These are phyloP conservation scores for Spinibarbus caldwelli DNA, from an alignment of 2,797 vertebrate genomes.

Conservation along the genomic window DNA sequence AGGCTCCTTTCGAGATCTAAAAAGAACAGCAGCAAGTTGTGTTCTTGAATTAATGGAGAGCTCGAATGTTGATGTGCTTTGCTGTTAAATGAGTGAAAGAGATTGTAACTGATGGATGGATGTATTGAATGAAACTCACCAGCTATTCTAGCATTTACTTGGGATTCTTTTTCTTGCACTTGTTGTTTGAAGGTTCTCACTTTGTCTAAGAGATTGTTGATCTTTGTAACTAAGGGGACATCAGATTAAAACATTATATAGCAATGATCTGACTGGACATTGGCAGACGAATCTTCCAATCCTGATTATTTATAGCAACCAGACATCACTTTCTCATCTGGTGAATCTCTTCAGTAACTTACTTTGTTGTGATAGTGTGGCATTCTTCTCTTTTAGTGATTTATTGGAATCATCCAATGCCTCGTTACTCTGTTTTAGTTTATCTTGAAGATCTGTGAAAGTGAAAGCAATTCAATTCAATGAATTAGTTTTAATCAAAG, in stretches of 20 bases:
- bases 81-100: background rate
- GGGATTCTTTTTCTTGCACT: background rate
- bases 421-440: constrained; percentile 41
- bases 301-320: background rate
- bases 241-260: background rate
- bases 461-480: background rate
- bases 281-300: background rate
- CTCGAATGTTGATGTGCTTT: background rate
- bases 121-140: constrained; percentile 24
- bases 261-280: background rate
- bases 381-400: constrained; percentile 49
- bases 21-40: background rate
- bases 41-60: background rate
- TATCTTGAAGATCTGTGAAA: constrained; percentile 51
- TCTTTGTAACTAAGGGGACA: background rate
- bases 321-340: background rate
- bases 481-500: background rate
- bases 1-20: constrained; percentile 16
- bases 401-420: constrained; percentile 8
- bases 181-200: constrained; percentile 16
- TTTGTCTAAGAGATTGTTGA: background rate
- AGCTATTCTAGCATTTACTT: constrained; percentile 17
- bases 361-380: constrained; percentile 54
- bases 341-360: constrained; percentile 40
- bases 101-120: background rate